Conservation (phyloP, 1,140 invertebrate genomes). For the Drosophila auraria region DNA sequence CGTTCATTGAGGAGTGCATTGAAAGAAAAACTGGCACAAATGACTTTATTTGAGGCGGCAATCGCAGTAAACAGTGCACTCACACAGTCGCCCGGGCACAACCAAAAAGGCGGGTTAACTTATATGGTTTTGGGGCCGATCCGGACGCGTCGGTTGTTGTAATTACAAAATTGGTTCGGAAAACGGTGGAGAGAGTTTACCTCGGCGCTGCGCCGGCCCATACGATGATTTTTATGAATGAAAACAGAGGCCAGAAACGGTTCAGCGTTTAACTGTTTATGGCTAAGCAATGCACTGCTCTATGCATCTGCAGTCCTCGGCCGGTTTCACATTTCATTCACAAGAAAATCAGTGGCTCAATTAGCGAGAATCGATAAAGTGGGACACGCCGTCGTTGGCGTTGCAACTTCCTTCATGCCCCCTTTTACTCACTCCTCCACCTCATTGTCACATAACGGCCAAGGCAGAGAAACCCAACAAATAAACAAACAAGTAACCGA, state of each 20-base stretch:
- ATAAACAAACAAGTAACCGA: conserved; percentile 8
- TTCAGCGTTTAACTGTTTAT: conserved; percentile 59
- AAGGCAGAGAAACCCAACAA: conserved; percentile 30
- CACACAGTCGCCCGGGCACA: conserved; percentile 6
- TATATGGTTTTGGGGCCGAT: conserved; percentile 61
- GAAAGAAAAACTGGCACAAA: conserved; percentile 69
- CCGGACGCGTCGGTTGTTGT: conserved; percentile 55
- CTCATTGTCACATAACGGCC: conserved; percentile 22
- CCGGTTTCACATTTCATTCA: conserved; percentile 80
- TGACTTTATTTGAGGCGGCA: conserved; percentile 63
- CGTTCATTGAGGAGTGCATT: conserved; percentile 52
- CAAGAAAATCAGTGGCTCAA: conserved; percentile 75
- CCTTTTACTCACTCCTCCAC: conserved; percentile 39
- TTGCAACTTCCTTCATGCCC: conserved; percentile 57
- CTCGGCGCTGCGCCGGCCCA: conserved; percentile 4
- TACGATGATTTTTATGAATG: conserved; percentile 74
- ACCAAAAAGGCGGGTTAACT: conserved; percentile 59
- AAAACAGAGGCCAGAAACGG: conserved; percentile 60
- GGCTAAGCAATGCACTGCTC: conserved; percentile 45
- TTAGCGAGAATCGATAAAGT: conserved; percentile 73
- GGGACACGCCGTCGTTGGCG: conserved; percentile 51
- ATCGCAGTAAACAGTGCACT: conserved; percentile 13
- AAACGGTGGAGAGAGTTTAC: conserved; percentile 39
- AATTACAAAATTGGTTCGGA: conserved; percentile 76
- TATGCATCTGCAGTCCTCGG: conserved; percentile 32